A percentile compares a stretch with the other conserved stretches of the same genome.
Evolutionary conservation across 64 coral and sea anemone species (phyloP).

Genomic region (Actinia equina): DNA sequence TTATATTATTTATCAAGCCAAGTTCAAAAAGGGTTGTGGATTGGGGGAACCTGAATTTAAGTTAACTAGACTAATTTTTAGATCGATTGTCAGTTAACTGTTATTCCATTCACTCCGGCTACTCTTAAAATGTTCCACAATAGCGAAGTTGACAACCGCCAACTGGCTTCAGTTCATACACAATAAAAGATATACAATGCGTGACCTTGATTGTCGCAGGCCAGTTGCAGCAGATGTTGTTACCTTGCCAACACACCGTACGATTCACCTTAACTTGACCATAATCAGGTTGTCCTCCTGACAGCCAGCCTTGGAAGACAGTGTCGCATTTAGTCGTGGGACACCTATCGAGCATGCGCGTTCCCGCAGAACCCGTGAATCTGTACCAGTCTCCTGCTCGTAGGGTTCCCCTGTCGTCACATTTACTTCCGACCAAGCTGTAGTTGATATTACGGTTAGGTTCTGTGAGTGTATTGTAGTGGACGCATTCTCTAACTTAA

Average conservation of each 20-base stretch:
- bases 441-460: not conserved
- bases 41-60: too few relatives aligned
- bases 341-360: conserved; percentile 2
- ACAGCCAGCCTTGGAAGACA: not conserved
- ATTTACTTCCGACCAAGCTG: not conserved
- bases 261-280: not conserved
- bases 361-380: conserved; percentile 1
- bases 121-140: too few relatives aligned
- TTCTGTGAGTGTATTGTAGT: not conserved
- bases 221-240: conserved; percentile 5
- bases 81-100: too few relatives aligned
- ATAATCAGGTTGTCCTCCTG: not conserved
- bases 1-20: too few relatives aligned
- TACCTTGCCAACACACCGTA: not conserved
- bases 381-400: not conserved
- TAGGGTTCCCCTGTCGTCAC: not conserved
- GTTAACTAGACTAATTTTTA: too few relatives aligned
- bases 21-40: too few relatives aligned
- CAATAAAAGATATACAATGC: not conserved
- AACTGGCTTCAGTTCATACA: not conserved
- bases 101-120: too few relatives aligned
- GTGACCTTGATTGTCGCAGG: not conserved
- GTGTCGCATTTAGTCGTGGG: not conserved
- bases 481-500: not conserved
- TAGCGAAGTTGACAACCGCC: not conserved